Evolutionary conservation across 2,113 vertebrate species (phyloP).

Genomic region (Arothron firmamentum): DNA sequence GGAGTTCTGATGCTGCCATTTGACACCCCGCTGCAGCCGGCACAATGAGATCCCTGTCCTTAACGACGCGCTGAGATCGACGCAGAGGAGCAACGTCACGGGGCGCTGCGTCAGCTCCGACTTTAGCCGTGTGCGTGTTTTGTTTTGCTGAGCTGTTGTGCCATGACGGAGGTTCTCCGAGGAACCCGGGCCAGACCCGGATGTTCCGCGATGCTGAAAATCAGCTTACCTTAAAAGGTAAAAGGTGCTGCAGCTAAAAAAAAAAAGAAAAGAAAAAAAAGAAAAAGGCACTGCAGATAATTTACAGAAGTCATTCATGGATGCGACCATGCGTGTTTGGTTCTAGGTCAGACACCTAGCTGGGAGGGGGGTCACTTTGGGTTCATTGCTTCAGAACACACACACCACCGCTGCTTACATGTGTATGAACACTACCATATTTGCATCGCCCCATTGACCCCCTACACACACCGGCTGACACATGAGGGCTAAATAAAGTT

Average conservation of each 20-base stretch:
- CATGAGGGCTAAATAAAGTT: slow-evolving; percentile 59
- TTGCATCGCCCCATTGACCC: slow-evolving; percentile 50
- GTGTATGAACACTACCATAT: slow-evolving; percentile 21
- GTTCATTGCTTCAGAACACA: slow-evolving; percentile 26
- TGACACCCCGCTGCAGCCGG: slow-evolving; percentile 30
- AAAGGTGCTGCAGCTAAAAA: not conserved
- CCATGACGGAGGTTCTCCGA: too few species aligned
- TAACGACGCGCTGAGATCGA: slow-evolving; percentile 34
- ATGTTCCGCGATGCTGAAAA: too few species aligned
- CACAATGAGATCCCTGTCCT: slow-evolving; percentile 30
- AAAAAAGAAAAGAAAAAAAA: not conserved
- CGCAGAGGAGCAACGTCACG: too few species aligned
- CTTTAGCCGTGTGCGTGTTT: too few species aligned
- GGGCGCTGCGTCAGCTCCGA: too few species aligned
- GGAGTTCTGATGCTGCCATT: slow-evolving; percentile 38
- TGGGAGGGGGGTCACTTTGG: slow-evolving; percentile 17
- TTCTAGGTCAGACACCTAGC: slow-evolving; percentile 2
- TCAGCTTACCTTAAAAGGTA: not conserved
- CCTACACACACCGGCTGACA: slow-evolving; percentile 48
- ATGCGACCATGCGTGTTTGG: slow-evolving; percentile 6
- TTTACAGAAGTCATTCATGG: not conserved
- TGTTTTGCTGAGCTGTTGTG: too few species aligned
- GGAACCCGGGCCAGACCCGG: too few species aligned
- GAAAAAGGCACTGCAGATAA: not conserved
- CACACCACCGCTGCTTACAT: slow-evolving; percentile 50